Evolutionary conservation across 2,888 invertebrate genomes (phyloP).

Genomic region (Megalurothrips usitatus): DNA sequence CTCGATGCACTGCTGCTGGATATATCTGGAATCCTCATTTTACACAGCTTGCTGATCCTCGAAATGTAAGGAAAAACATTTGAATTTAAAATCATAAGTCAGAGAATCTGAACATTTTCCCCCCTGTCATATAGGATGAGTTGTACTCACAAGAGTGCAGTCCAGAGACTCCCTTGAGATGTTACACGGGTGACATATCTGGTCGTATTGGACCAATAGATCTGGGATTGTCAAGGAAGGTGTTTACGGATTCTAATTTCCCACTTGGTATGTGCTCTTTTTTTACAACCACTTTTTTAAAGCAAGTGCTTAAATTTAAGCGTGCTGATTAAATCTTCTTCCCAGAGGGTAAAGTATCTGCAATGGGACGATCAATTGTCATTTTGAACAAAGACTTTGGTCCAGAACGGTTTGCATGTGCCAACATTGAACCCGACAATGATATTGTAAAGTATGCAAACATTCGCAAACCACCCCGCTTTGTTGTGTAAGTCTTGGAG

Average conservation of each 20-base stretch:
- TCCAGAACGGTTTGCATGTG: conserved; percentile 74
- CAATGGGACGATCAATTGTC: conserved; percentile 80
- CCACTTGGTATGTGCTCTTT: conserved; percentile 56
- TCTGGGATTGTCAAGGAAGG: conserved; percentile 68
- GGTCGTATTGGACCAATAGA: conserved; percentile 77
- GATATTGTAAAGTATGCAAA: conserved; percentile 87
- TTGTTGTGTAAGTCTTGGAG: conserved; percentile 68
- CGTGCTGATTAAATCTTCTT: conserved; percentile 27
- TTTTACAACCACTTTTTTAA: not conserved
- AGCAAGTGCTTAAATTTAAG: not conserved
- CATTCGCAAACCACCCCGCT: conserved; percentile 79
- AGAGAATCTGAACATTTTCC: conserved; percentile 29
- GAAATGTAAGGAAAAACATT: conserved; percentile 60
- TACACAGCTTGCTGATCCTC: conserved; percentile 82
- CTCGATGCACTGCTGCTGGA: conserved; percentile 85
- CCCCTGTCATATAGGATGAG: conserved; percentile 57
- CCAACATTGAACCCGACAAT: conserved; percentile 85
- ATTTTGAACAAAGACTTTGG: conserved; percentile 71
- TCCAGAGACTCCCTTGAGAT: conserved; percentile 79
- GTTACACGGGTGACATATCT: conserved; percentile 87
- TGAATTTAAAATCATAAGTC: conserved; percentile 13
- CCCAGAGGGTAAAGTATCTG: conserved; percentile 63
- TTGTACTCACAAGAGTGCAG: conserved; percentile 83
- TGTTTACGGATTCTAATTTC: conserved; percentile 81
- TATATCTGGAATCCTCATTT: conserved; percentile 89